A percentile compares a stretch with the other conserved stretches of the same genome.
phyloP scores from a whole-genome alignment of 2,888 invertebrate species.

The Epistrophella euchroma region DNA sequence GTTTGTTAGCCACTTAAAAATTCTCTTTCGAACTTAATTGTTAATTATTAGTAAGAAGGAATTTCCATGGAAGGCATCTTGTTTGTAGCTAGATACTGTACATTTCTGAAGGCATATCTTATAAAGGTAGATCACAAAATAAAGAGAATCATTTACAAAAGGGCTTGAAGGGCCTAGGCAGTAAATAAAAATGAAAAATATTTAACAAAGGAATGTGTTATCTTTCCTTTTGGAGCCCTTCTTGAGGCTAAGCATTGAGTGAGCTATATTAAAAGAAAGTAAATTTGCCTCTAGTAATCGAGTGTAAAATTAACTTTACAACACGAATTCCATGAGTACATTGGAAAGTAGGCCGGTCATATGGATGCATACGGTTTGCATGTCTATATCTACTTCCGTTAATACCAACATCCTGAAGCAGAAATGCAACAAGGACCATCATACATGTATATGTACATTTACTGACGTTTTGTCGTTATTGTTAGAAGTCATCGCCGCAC shows the following conservation, averaged over 20 bases:
- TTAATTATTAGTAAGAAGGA: conserved; percentile 62
- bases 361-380: neutral
- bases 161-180: neutral
- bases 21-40: conserved; percentile 44
- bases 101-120: conserved; percentile 10
- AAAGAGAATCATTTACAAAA: neutral
- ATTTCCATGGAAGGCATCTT: conserved; percentile 3
- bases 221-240: conserved; percentile 9
- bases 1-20: conserved; percentile 36
- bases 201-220: conserved; percentile 5
- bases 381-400: conserved; percentile 3
- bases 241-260: neutral
- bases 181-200: neutral
- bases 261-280: conserved; percentile 26
- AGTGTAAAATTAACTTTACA: conserved; percentile 63
- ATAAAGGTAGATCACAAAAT: neutral
- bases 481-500: conserved; percentile 35
- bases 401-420: conserved; percentile 1
- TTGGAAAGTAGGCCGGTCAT: conserved; percentile 58
- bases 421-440: neutral
- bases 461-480: conserved; percentile 10
- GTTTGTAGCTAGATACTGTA: conserved; percentile 32
- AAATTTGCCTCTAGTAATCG: conserved; percentile 38
- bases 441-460: too few species aligned
- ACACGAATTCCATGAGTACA: conserved; percentile 66